Conservation (phyloP, 2,797 vertebrate genomes). For the Erethizon dorsatum region DNA sequence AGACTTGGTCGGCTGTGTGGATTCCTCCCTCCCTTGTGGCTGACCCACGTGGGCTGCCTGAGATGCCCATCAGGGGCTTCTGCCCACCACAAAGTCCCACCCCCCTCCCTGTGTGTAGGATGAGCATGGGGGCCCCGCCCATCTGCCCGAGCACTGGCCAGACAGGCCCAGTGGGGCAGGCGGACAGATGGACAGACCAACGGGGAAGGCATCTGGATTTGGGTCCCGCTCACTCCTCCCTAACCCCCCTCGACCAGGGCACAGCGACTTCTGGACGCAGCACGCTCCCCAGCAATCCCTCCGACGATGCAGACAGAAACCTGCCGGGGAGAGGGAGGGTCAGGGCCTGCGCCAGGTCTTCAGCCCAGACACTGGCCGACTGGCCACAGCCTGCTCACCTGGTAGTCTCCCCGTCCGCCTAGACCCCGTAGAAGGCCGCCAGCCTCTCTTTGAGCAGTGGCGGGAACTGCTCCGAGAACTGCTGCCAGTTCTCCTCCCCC, state of each 20-base stretch:
- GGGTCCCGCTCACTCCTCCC: slow-evolving; percentile 90
- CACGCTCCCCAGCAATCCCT: slow-evolving; percentile 94
- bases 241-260: slow-evolving; percentile 93
- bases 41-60: slow-evolving; percentile 78
- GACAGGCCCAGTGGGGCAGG: slow-evolving; percentile 70
- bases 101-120: slow-evolving; percentile 85
- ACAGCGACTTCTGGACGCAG: slow-evolving; percentile 95
- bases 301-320: slow-evolving; percentile 91
- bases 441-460: slow-evolving; percentile 97
- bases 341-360: not conserved
- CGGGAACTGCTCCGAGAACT: slow-evolving; percentile 98
- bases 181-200: slow-evolving; percentile 74
- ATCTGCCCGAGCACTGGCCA: slow-evolving; percentile 70
- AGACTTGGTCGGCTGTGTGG: slow-evolving; percentile 54
- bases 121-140: slow-evolving; percentile 83
- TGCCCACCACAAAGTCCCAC: slow-evolving; percentile 81
- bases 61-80: slow-evolving; percentile 73
- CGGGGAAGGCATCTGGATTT: slow-evolving; percentile 86
- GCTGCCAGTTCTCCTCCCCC: slow-evolving; percentile 97
- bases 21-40: slow-evolving; percentile 79
- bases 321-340: slow-evolving; percentile 83
- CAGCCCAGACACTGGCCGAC: rapidly evolving
- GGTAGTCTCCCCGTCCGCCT: slow-evolving; percentile 88
- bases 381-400: slow-evolving; percentile 71
- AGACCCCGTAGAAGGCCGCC: slow-evolving; percentile 97